These are phyloP conservation scores for Vanacampus margaritifer DNA, from an alignment of 2,113 vertebrate genomes.

Conservation along the genomic window DNA sequence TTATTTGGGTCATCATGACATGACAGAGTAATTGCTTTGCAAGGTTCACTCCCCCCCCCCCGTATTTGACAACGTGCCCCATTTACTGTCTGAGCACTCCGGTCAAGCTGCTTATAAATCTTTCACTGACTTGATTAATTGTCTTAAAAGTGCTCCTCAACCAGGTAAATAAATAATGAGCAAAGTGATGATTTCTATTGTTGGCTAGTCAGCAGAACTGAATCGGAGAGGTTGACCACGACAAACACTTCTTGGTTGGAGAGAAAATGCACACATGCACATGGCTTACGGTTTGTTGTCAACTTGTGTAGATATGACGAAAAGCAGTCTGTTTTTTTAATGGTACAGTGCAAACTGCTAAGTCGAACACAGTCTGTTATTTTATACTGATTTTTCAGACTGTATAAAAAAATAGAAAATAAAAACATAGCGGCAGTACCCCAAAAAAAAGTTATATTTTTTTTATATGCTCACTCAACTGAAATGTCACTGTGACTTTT, in stretches of 20 bases:
- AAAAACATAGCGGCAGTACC: too few species aligned
- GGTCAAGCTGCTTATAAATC: conserved; percentile 69
- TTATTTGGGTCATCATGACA: conserved; percentile 63
- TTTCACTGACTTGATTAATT: conserved; percentile 70
- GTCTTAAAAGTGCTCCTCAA: conserved; percentile 62
- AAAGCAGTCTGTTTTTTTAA: not conserved
- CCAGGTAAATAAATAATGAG: conserved; percentile 73
- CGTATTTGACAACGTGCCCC: conserved; percentile 61
- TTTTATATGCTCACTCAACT: too few species aligned
- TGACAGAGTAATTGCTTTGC: conserved; percentile 66
- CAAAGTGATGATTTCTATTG: conserved; percentile 64
- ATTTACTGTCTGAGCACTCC: conserved; percentile 61
- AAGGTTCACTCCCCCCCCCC: conserved; percentile 49
- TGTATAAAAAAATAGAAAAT: too few species aligned
- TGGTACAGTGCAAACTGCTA: not conserved
- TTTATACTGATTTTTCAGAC: not conserved
- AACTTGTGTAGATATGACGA: not conserved
- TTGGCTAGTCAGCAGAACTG: conserved; percentile 55
- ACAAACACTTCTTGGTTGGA: conserved; percentile 30
- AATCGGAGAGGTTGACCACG: conserved; percentile 44
- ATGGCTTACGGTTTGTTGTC: not conserved
- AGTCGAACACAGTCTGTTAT: not conserved
- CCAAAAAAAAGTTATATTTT: too few species aligned
- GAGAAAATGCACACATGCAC: conserved; percentile 6
- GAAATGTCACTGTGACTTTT: too few species aligned